Evolutionary conservation across 2,888 invertebrate genomes (phyloP).

Genomic region (Caenorhabditis sp.): DNA sequence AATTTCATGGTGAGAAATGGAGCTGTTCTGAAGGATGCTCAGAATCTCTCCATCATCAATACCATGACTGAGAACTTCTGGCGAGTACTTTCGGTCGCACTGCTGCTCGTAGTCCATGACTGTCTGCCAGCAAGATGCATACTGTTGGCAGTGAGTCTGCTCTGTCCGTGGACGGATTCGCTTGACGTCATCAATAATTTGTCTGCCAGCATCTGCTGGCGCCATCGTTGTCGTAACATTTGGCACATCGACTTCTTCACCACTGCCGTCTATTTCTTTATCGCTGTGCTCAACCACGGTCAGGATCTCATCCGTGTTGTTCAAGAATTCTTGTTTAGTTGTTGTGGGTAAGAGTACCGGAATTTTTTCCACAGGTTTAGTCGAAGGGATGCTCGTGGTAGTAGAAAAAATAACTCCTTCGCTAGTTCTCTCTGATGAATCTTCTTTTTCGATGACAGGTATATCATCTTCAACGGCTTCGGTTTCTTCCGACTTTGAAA

Average conservation of each 20-base stretch:
- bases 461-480: slow-evolving; percentile 31
- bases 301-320: slow-evolving; percentile 43
- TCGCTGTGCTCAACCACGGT: slow-evolving; percentile 22
- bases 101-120: slow-evolving; percentile 68
- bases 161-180: slow-evolving; percentile 58
- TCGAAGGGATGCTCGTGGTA: too few species aligned
- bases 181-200: slow-evolving; percentile 51
- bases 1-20: slow-evolving; percentile 68
- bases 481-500: slow-evolving; percentile 32
- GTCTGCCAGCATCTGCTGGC: slow-evolving; percentile 1
- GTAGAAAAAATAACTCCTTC: too few species aligned
- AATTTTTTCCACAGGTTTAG: too few species aligned
- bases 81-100: slow-evolving; percentile 67
- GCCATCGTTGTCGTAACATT: slow-evolving; percentile 12
- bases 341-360: too few species aligned
- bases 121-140: slow-evolving; percentile 67
- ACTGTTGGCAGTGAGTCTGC: slow-evolving; percentile 64
- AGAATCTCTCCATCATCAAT: slow-evolving; percentile 71
- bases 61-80: slow-evolving; percentile 69
- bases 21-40: slow-evolving; percentile 65
- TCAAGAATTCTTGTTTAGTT: slow-evolving; percentile 35
- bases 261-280: slow-evolving; percentile 53
- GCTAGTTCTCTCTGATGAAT: too few species aligned
- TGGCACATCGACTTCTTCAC: slow-evolving; percentile 44
- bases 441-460: slow-evolving; percentile 47